Evolutionary conservation across 1,140 invertebrate genomes (phyloP).

Genomic region (Ladona fulva): DNA sequence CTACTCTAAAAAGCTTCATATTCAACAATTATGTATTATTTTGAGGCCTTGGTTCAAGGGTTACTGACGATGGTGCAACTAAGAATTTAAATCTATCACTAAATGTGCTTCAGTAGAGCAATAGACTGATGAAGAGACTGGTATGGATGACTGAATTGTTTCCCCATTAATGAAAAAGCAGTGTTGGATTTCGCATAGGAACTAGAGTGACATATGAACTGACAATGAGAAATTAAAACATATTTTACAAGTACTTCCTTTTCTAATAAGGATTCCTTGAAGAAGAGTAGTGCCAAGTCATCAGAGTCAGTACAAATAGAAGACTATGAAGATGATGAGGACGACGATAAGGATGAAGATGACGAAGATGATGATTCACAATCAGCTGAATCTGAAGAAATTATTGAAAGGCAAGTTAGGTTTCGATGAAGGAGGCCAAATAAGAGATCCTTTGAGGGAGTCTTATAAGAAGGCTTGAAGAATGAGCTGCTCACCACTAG

Average conservation of each 20-base stretch:
- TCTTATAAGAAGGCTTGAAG: too few species aligned
- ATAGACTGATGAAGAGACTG: too few species aligned
- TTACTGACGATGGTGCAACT: too few species aligned
- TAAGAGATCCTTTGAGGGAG: too few species aligned
- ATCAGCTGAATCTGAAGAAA: background rate
- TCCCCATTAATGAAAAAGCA: too few species aligned
- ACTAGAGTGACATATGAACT: conserved; percentile 25
- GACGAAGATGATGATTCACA: background rate
- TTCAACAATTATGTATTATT: too few species aligned
- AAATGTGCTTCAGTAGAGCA: too few species aligned
- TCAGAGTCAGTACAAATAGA: conserved; percentile 35
- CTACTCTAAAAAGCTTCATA: too few species aligned
- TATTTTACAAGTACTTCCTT: background rate
- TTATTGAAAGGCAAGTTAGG: background rate
- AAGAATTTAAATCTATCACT: too few species aligned
- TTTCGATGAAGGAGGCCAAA: background rate
- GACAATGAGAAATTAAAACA: conserved; percentile 14
- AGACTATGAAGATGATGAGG: conserved; percentile 31
- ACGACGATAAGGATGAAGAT: conserved; percentile 31
- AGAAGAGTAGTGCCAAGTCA: conserved; percentile 30
- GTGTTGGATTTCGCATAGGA: conserved; percentile 13
- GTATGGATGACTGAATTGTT: too few species aligned
- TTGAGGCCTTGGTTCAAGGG: too few species aligned
- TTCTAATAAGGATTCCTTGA: conserved; percentile 30
- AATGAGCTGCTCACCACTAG: too few species aligned